These are phyloP conservation scores for Brachylomia viminalis DNA, from an alignment of 2,888 invertebrate species.

Conservation along the genomic window DNA sequence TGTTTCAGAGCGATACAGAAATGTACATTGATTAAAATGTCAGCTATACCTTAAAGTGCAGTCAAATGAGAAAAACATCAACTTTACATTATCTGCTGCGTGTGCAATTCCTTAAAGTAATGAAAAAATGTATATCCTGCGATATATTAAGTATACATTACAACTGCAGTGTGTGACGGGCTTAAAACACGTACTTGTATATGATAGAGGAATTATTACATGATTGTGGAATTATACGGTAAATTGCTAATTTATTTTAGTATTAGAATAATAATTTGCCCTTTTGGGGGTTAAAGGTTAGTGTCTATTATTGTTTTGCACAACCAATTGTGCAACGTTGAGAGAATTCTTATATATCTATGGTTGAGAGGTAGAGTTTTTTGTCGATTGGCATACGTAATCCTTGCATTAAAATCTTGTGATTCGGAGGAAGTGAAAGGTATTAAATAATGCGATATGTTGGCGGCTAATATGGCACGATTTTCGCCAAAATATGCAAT, in stretches of 20 bases:
- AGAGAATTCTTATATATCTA: not conserved
- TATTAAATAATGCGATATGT: not conserved
- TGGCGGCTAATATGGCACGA: too few species aligned
- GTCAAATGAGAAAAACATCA: too few species aligned
- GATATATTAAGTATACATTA: not conserved
- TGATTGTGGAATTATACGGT: conserved; percentile 50
- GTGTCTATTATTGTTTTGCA: conserved; percentile 17
- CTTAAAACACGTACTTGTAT: conserved; percentile 38
- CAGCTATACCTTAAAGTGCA: too few species aligned
- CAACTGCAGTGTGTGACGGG: not conserved
- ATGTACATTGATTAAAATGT: too few species aligned
- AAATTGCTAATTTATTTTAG: conserved; percentile 28
- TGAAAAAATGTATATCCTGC: not conserved
- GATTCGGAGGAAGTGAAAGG: not conserved
- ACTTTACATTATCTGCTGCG: not conserved
- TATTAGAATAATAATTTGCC: conserved; percentile 39
- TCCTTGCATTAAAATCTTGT: conserved; percentile 15
- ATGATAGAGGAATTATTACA: conserved; percentile 58
- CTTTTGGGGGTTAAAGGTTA: conserved; percentile 41
- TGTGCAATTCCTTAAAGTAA: not conserved
- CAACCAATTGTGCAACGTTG: conserved; percentile 17
- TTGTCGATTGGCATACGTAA: not conserved
- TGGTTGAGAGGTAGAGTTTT: not conserved
- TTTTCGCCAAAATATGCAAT: not conserved
- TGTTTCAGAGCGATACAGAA: too few species aligned